phyloP scores from a whole-genome alignment of 2,797 vertebrate genomes.

The Numenius phaeopus region DNA sequence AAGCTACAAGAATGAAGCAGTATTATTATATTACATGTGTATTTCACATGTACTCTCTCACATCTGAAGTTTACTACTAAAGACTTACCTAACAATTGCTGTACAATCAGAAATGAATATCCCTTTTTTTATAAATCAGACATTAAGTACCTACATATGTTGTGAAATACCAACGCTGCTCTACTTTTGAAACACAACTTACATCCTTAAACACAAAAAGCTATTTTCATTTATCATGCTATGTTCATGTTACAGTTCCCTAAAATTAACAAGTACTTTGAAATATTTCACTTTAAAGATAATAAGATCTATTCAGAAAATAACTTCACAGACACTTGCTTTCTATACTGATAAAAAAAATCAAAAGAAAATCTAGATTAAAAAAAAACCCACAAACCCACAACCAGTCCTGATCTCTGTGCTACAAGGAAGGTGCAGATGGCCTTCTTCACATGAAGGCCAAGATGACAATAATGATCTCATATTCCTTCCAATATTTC shows the following conservation, averaged over 20 bases:
- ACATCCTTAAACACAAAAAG: neutral
- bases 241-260: neutral
- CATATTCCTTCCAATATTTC: neutral
- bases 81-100: neutral
- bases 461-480: neutral
- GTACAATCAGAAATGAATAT: neutral
- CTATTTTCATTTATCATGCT: neutral
- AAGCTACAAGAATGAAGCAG: neutral
- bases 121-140: neutral
- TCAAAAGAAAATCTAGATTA: accelerated
- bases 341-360: neutral
- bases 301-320: neutral
- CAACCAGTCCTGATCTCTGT: neutral
- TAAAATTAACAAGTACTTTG: neutral
- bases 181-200: neutral
- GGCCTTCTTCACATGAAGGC: neutral
- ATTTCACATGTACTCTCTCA: neutral
- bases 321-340: neutral
- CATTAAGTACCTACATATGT: neutral
- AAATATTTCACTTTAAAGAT: neutral
- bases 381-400: neutral
- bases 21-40: no score
- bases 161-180: neutral
- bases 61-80: neutral
- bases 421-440: neutral